Base-by-base conservation (phyloP, 2,888 invertebrate genomes). In the Odontocerum albicorne region DNA sequence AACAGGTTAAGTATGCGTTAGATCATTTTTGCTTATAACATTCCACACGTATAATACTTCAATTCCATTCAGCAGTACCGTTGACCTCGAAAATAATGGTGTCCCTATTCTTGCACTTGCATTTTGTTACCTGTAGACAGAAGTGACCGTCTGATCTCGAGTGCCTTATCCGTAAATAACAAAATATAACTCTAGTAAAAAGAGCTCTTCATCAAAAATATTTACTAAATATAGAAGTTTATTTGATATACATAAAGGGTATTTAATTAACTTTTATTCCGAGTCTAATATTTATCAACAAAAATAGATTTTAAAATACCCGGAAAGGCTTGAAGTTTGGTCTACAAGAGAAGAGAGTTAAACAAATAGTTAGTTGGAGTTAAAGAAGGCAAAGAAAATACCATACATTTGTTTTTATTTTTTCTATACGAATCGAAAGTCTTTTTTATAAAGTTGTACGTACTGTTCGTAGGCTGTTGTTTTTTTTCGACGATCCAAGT, bases 131-230 rank as follows among this genome's bases (percentile, higher is more conserved):
- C 40, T 51, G 43, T 19, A 13, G 43, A 36, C 36, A 36, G 22
- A 43, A 43, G 40, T 43, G 43, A 51, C 43, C 51, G 51, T 19
- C 32, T 40, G 42, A 51, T 43, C 51, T 51, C 44, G 21, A 40
- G 12, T 16, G 40, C 40, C 40, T 40, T 40, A 12, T 27, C 27
- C 27, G 4, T 4, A 27, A 27, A 7, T 7, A 27, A 7, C 10
- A 4, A 27, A 27, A 27, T 10, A 10, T 27, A 27, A 27, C 27
- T 27, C 10, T 27, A 27, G 27, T 27, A 27, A 27, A 27, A 7
- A 7, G 10, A 4, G 4, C 27, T 10, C 27, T 4, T 7, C 4
- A 27, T 10, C 4, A 27, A 27, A 7, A 27, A 27, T 27, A 27
- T 27, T 27, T 27, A 27, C 27, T n/a, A 27, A 7, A 7, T 27